Evolutionary conservation across 2,888 invertebrate species (phyloP).

Genomic region (Lepidocyrtoides sp.): DNA sequence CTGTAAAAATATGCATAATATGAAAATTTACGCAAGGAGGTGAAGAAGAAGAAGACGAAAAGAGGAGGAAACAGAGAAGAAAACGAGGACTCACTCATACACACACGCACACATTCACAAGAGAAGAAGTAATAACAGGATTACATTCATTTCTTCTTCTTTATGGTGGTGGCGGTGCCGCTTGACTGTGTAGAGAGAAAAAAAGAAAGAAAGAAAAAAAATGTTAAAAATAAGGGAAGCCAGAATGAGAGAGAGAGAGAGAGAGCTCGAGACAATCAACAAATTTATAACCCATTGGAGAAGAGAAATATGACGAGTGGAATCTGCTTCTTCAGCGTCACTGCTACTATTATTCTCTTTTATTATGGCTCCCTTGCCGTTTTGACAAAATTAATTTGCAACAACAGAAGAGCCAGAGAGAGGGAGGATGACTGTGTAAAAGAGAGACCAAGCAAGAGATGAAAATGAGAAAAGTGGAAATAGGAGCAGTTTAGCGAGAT

Average conservation of each 20-base stretch:
- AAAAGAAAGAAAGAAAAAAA: background rate
- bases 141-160: slow-evolving; percentile 45
- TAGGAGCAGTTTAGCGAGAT: slow-evolving; percentile 40
- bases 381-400: slow-evolving; percentile 84
- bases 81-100: slow-evolving; percentile 44
- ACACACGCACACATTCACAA: slow-evolving; percentile 29
- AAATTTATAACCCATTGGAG: slow-evolving; percentile 85
- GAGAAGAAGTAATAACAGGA: slow-evolving; percentile 63
- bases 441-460: slow-evolving; percentile 20
- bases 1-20: slow-evolving; percentile 75
- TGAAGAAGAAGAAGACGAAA: background rate
- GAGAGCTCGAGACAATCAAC: slow-evolving; percentile 81
- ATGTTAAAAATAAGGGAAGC: slow-evolving; percentile 55
- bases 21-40: slow-evolving; percentile 65
- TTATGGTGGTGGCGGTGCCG: slow-evolving; percentile 27
- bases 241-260: slow-evolving; percentile 49
- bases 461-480: slow-evolving; percentile 52
- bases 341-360: slow-evolving; percentile 63
- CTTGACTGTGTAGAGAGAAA: background rate
- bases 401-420: slow-evolving; percentile 55
- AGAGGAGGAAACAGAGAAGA: background rate
- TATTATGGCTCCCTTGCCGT: slow-evolving; percentile 78
- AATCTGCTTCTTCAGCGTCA: slow-evolving; percentile 68
- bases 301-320: slow-evolving; percentile 80
- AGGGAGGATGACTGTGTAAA: slow-evolving; percentile 18